These are phyloP conservation scores for Orthonychiurus folsomi DNA, from an alignment of 2,888 invertebrate species.

Conservation along the genomic window DNA sequence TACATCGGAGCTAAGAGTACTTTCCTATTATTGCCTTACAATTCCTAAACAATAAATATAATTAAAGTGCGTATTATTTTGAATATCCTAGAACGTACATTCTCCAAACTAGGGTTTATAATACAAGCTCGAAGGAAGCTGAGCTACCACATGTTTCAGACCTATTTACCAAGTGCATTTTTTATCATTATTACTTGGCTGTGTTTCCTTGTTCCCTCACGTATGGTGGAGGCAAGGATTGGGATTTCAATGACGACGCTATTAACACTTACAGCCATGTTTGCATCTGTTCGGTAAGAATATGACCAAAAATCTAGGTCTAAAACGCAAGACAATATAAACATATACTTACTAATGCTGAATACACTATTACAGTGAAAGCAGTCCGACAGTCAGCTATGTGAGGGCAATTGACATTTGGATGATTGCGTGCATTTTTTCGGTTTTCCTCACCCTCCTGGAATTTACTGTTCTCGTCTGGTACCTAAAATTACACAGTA, in stretches of 20 bases:
- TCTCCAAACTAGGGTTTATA: not conserved
- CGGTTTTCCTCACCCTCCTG: not conserved
- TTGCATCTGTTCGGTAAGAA: conserved; percentile 31
- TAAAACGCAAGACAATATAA: too few relatives aligned
- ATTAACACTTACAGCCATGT: conserved; percentile 36
- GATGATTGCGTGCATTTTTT: conserved; percentile 5
- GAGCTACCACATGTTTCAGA: conserved; percentile 5
- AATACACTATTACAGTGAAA: conserved; percentile 1
- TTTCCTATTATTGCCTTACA: not conserved
- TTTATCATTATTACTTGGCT: conserved; percentile 1
- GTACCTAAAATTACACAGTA: not conserved
- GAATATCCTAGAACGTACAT: not conserved
- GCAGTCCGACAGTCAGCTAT: not conserved
- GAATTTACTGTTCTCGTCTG: conserved; percentile 1
- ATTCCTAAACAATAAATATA: not conserved
- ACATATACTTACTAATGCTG: too few relatives aligned
- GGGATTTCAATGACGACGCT: conserved; percentile 34
- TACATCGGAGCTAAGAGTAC: too few relatives aligned
- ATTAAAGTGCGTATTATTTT: not conserved
- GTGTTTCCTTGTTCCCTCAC: conserved; percentile 5
- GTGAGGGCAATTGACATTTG: conserved; percentile 3
- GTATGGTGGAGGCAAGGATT: conserved; percentile 3
- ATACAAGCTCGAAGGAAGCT: not conserved
- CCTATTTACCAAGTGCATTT: not conserved
- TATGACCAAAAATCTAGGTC: too few relatives aligned